phyloP scores from a whole-genome alignment of 2,797 vertebrate species.

The Pangasius larnaudii region DNA sequence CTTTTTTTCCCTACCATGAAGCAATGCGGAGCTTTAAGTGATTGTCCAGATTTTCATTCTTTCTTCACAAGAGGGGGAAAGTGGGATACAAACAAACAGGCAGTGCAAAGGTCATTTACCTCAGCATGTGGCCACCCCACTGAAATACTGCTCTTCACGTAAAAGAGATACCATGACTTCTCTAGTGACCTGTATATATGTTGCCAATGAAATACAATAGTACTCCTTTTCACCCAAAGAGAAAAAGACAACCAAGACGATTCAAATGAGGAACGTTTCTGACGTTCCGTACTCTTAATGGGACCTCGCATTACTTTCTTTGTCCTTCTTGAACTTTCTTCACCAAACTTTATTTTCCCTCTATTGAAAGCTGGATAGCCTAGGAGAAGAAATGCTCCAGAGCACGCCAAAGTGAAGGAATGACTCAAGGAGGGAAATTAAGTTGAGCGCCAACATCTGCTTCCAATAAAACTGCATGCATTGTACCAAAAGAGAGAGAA shows the following conservation, averaged over 20 bases:
- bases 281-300: slow-evolving; percentile 27
- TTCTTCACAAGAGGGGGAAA: slow-evolving; percentile 45
- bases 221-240: slow-evolving; percentile 21
- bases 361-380: slow-evolving; percentile 27
- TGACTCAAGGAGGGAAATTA: slow-evolving; percentile 52
- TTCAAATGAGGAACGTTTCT: slow-evolving; percentile 21
- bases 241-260: slow-evolving; percentile 24
- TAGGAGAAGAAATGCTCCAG: slow-evolving; percentile 38
- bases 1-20: slow-evolving; percentile 19
- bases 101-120: slow-evolving; percentile 58
- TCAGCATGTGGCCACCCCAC: slow-evolving; percentile 54
- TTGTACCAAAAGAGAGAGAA: slow-evolving; percentile 50
- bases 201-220: slow-evolving; percentile 51
- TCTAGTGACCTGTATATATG: slow-evolving; percentile 54
- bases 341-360: slow-evolving; percentile 25
- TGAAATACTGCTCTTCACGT: slow-evolving; percentile 52
- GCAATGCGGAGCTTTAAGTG: slow-evolving; percentile 40
- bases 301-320: slow-evolving; percentile 40
- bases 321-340: slow-evolving; percentile 35
- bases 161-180: slow-evolving; percentile 50
- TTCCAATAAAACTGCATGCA: slow-evolving; percentile 61
- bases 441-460: slow-evolving; percentile 61
- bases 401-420: slow-evolving; percentile 46
- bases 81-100: slow-evolving; percentile 55
- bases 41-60: slow-evolving; percentile 48